Base-by-base conservation (phyloP, 2,797 vertebrate species). In the Sebastes diaconus region DNA sequence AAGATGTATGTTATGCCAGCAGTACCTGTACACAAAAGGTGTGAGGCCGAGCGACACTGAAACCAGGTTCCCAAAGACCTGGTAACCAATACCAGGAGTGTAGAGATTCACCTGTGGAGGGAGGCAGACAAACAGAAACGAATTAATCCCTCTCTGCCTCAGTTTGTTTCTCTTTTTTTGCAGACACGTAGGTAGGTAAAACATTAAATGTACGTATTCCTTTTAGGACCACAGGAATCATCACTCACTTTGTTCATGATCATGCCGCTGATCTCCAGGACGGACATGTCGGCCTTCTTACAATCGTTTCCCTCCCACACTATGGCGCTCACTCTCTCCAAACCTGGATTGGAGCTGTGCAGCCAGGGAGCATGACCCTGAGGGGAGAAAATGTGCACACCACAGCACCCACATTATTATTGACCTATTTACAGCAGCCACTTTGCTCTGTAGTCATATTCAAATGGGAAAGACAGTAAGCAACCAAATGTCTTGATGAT, bases 241-340 rank as follows among this genome's bases (percentile, higher is more conserved):
- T 24, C 5, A 91, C 97, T 97, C 83, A 99, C 98, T 90, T 95
- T 95, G 94, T 99, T 99, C 98, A 99, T 99, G 82, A 99, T 99
- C 97, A 99, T 99, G 39, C 98, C 98, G 65, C 98, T 99, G 95
- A 99, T 99, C 93, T 99, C 98, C 92, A 99, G 97, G 9, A 99
- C 98, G 20, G 98, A 99, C 98, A 99, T 99, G 92, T 99, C 98
- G 0, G 98, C 98, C 90, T 99, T 99, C 95, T 99, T 99, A 64
- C 98, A 99, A 69, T 99, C 98, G 67, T 98, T 99, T 55, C 97
- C 98, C 92, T 99, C 98, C 98, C 98, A 99, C 54, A 99, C 98
- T 34, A 99, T 99, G 86, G 98, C 98, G 84, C 98, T 99, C 79
- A 99, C 97, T 80, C 98, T 96, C 95, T 99, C 98, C 92, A 99